These are phyloP conservation scores for Lepus europaeus DNA, from an alignment of 2,113 vertebrate species.

Conservation along the genomic window DNA sequence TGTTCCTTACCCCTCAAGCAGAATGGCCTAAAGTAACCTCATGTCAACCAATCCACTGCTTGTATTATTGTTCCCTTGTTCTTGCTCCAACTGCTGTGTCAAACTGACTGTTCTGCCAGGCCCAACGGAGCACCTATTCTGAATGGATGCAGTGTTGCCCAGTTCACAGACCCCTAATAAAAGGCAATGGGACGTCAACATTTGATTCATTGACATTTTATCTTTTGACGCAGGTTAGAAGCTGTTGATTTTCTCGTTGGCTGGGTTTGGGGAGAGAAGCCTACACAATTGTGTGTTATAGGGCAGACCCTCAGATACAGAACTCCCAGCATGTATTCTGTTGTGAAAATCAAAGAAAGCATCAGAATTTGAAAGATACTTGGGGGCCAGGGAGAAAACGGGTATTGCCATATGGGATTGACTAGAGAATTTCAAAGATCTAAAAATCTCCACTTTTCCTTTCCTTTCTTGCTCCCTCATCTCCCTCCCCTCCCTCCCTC, in stretches of 20 bases:
- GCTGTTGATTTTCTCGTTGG: background rate
- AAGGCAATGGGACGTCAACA: background rate
- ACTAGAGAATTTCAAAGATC: background rate
- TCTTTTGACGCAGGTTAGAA: background rate
- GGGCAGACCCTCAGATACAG: background rate
- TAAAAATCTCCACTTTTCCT: background rate
- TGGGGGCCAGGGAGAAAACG: background rate
- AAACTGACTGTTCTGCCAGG: background rate
- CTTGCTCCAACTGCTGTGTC: background rate
- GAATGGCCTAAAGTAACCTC: background rate
- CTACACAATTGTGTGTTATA: background rate
- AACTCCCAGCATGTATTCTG: constrained; percentile 1
- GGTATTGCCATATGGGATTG: background rate
- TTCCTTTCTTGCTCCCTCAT: background rate
- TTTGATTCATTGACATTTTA: background rate
- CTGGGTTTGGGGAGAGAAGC: background rate
- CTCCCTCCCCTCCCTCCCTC: background rate
- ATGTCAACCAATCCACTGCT: background rate
- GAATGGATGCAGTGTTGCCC: background rate
- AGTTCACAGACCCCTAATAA: background rate
- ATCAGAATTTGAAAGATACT: background rate
- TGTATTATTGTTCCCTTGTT: background rate
- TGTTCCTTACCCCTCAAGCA: background rate
- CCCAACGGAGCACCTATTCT: background rate
- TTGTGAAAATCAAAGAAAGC: constrained; percentile 21